Evolutionary conservation across 2,888 invertebrate species (phyloP), one percentile per base, ranked within the genome.

Genomic region (Penaeus monodon): DNA sequence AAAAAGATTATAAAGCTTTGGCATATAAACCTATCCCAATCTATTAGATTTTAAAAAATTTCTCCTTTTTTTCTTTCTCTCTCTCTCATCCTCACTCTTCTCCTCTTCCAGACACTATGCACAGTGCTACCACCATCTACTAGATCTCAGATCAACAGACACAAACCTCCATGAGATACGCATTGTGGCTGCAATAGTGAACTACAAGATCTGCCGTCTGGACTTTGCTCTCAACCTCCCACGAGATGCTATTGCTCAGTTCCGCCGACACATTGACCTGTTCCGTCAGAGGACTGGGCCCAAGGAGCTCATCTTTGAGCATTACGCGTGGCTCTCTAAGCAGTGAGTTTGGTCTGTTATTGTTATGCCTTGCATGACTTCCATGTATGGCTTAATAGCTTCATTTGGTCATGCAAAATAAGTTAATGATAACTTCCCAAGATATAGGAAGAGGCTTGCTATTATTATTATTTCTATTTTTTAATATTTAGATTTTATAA

Each of bases 221-320:
- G 95, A 97, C 93, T 99, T 99, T 93, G 94, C 95, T 90, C 94
- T 98, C 90, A 97, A 96, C 92, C 94, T 97, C 86, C 97, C 98
- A 0, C 94, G 98, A 91, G 99, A 99, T 94, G 96, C 99, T 2
- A 98, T 99, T 91, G 95, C 96, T 84, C 99, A 99, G 92, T 97
- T 99, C 91, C 95, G 97, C 91, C 95, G 95, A 90, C 99, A 99
- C 91, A 95, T 97, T 66, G 90, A 90, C 70, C 73, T 88, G 29
- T 89, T 90, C 82, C 83, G 94, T 93, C 89, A 94, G 95, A 91
- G 94, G 88, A 88, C 95, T 90, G 99, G 98, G 6, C 96, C 96
- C 86, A 95, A 95, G 90, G 97, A 97, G 91, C 93, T 98, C 86
- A 94, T 95, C 27, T 99, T 99, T 93, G 99, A 99, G 92, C 98